phyloP scores from a whole-genome alignment of 2,888 invertebrate genomes.

The Cerastis leucographa region DNA sequence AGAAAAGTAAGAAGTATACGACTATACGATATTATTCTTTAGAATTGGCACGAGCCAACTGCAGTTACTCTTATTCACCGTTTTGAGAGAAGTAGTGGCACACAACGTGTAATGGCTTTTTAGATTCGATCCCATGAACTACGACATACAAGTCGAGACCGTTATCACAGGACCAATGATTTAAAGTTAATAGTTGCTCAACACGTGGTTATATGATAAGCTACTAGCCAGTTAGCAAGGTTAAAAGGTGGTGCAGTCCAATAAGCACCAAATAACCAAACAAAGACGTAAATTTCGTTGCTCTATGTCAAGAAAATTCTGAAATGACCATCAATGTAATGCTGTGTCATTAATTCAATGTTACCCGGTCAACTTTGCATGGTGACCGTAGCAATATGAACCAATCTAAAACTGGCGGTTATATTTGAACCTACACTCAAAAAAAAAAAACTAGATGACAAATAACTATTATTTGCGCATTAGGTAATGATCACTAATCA shows the following conservation, averaged over 20 bases:
- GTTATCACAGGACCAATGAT: no score
- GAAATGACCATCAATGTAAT: neutral
- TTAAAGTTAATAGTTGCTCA: no score
- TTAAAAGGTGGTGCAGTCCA: no score
- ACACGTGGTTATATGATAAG: no score
- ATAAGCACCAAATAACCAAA: no score
- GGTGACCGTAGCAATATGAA: neutral
- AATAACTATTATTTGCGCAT: slow-evolving; percentile 24
- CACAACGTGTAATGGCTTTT: neutral
- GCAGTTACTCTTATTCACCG: neutral
- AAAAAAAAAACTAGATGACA: neutral
- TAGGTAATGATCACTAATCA: slow-evolving; percentile 55
- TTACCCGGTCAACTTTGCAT: neutral
- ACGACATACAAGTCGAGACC: no score
- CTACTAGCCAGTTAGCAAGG: no score
- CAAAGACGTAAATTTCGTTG: neutral
- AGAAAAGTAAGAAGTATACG: no score
- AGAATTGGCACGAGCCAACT: neutral
- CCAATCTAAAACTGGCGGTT: neutral
- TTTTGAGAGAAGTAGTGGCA: neutral
- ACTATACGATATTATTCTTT: neutral
- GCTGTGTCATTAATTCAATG: neutral
- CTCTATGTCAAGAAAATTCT: neutral
- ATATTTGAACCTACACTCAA: neutral
- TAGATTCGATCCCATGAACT: no score